phyloP scores from a whole-genome alignment of 2,113 vertebrate species.

The Struthidea cinerea region DNA sequence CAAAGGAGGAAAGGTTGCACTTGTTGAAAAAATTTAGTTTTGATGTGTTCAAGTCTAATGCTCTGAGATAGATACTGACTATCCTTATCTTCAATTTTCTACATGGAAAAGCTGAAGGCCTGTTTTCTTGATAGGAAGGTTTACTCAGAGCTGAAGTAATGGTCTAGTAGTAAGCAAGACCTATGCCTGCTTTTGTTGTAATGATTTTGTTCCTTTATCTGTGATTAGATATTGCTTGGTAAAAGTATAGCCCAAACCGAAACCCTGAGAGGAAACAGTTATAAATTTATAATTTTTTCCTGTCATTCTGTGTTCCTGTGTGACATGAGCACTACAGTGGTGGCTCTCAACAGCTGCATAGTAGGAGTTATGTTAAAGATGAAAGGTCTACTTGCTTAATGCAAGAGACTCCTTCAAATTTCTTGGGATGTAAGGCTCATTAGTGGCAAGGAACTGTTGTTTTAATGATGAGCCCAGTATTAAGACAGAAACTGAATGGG shows the following conservation, averaged over 20 bases:
- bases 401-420: background rate
- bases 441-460: background rate
- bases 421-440: background rate
- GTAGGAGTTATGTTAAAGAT: background rate
- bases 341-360: background rate
- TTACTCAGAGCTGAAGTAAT: background rate
- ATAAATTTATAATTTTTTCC: background rate
- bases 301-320: background rate
- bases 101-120: background rate
- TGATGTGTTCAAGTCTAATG: background rate
- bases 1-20: rapidly evolving
- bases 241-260: background rate
- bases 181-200: background rate
- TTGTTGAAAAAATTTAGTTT: background rate
- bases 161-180: background rate
- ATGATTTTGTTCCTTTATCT: background rate
- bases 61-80: background rate
- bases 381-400: background rate
- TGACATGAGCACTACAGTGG: rapidly evolving
- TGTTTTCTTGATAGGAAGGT: background rate
- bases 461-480: background rate
- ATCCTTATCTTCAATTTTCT: rapidly evolving
- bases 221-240: background rate
- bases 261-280: background rate
- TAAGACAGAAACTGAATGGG: background rate